A percentile compares a stretch with the other conserved stretches of the same genome.
Conservation (phyloP, 2,797 vertebrate genomes). For the Esox lucius region DNA sequence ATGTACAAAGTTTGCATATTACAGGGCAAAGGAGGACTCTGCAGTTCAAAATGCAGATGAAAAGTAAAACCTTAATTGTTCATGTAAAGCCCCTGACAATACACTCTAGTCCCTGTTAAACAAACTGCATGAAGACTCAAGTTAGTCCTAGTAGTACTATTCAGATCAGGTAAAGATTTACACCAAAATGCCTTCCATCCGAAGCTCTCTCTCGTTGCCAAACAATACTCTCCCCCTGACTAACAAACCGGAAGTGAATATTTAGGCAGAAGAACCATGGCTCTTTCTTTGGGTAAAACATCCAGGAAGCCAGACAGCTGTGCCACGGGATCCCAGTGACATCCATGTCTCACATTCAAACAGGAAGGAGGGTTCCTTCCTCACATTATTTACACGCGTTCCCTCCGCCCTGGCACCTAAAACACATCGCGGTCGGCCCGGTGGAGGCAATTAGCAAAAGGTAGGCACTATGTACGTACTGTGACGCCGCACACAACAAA, state of each 20-base stretch:
- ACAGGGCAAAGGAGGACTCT: no score
- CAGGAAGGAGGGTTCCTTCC: constrained; percentile 46
- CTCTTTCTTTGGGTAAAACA: background rate
- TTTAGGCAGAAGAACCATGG: background rate
- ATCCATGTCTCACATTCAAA: constrained; percentile 24
- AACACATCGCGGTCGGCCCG: constrained; percentile 23
- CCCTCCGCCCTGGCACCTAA: constrained; percentile 28
- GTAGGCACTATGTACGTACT: constrained; percentile 71
- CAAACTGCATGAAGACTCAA: background rate
- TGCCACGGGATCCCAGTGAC: constrained; percentile 14
- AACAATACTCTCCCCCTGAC: background rate
- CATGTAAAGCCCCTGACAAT: no score
- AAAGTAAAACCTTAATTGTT: no score
- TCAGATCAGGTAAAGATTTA: constrained; percentile 15
- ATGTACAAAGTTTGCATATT: no score
- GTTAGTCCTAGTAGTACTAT: constrained; percentile 10
- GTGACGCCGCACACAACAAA: constrained; percentile 62
- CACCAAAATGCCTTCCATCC: background rate
- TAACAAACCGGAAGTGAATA: background rate
- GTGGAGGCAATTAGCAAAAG: constrained; percentile 68
- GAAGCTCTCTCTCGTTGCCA: background rate
- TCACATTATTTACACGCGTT: constrained; percentile 57
- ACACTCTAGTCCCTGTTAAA: background rate
- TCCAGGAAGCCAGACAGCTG: constrained; percentile 30
- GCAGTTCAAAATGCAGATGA: no score